phyloP scores from a whole-genome alignment of 2,888 invertebrate species.

The Hemaris fuciformis region DNA sequence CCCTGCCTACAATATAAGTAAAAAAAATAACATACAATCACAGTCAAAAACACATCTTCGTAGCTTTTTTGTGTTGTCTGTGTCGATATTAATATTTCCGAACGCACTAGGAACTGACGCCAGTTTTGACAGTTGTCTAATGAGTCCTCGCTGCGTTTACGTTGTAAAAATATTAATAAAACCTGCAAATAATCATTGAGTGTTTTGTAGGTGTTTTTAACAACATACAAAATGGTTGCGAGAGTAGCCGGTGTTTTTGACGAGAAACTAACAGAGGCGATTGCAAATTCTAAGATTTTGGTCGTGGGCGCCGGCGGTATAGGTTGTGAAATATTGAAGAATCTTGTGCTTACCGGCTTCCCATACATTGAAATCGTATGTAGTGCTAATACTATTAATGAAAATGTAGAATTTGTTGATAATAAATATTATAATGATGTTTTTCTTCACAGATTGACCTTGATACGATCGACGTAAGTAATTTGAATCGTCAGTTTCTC shows the following conservation, averaged over 20 bases:
- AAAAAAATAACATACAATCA: too few relatives aligned
- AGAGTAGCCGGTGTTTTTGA: constrained; percentile 85
- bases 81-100: constrained; percentile 13
- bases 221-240: constrained; percentile 82
- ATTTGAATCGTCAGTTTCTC: constrained; percentile 99
- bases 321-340: constrained; percentile 99
- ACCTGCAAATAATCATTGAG: constrained; percentile 25
- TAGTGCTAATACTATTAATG: constrained; percentile 28
- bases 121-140: constrained; percentile 52
- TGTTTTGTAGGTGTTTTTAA: not conserved
- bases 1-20: too few relatives aligned
- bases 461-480: constrained; percentile 99
- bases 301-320: constrained; percentile 99
- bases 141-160: constrained; percentile 38
- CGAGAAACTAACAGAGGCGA: constrained; percentile 83
- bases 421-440: not conserved
- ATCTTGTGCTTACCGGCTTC: constrained; percentile 97
- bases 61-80: too few relatives aligned
- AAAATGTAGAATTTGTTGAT: not conserved
- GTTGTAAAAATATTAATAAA: constrained; percentile 27
- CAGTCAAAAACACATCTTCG: too few relatives aligned
- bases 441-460: constrained; percentile 93
- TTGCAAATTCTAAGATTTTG: constrained; percentile 87
- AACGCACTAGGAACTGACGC: constrained; percentile 50
- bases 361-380: constrained; percentile 96